Evolutionary conservation across 2,797 vertebrate species (phyloP).

Genomic region (Sebastes melanostomus): DNA sequence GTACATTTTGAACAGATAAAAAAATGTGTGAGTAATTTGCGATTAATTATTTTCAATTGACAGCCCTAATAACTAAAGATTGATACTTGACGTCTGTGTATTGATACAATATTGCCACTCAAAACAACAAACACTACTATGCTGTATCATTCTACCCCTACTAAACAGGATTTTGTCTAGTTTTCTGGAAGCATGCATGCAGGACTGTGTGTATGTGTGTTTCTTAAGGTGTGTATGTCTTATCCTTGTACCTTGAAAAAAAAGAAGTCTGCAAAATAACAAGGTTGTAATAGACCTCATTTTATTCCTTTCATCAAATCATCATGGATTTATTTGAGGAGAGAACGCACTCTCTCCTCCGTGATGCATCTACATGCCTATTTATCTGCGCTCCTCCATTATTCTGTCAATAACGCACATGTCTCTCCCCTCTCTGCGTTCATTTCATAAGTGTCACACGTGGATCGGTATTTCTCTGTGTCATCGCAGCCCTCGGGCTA

Average conservation of each 20-base stretch:
- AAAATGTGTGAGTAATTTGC: too few species aligned
- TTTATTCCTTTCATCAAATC: slow-evolving; percentile 32
- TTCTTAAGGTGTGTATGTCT: neutral
- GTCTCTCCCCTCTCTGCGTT: slow-evolving; percentile 1
- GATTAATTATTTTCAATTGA: too few species aligned
- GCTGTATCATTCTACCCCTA: rapidly evolving
- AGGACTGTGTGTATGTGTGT: neutral
- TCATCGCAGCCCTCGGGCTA: slow-evolving; percentile 51
- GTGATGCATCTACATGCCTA: slow-evolving; percentile 12
- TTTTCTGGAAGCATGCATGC: neutral
- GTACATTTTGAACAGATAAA: too few species aligned
- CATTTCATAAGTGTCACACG: slow-evolving; percentile 50
- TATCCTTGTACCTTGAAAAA: neutral
- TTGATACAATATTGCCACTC: too few species aligned
- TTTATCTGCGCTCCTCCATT: slow-evolving; percentile 37
- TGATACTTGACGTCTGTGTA: too few species aligned
- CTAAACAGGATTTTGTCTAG: neutral
- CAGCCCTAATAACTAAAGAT: too few species aligned
- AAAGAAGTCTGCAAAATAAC: slow-evolving; percentile 5
- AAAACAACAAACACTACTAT: too few species aligned
- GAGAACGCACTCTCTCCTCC: neutral
- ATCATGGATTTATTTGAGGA: slow-evolving; percentile 31
- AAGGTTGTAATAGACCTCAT: slow-evolving; percentile 8
- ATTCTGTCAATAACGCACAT: slow-evolving; percentile 44
- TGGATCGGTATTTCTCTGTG: slow-evolving; percentile 31